Evolutionary conservation across 2,797 vertebrate species (phyloP), one percentile per base, ranked within the genome.

Genomic region (Fratercula arctica): DNA sequence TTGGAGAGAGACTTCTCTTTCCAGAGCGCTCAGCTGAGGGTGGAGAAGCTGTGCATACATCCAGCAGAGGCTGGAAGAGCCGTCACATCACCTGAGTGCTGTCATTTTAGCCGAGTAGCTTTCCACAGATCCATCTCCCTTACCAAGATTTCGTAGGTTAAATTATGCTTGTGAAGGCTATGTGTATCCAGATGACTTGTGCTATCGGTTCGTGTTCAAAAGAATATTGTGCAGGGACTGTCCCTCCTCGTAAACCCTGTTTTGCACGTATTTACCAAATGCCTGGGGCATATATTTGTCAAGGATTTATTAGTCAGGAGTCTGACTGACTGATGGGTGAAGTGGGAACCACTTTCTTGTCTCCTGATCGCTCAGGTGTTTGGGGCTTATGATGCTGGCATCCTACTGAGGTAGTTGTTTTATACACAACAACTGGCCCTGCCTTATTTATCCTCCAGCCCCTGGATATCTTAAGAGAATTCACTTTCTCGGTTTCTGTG

Each of bases 101-200:
- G 41, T 77, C 18, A 26, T 48, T 93, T 70, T 64, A 67, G n/a
- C 35, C 28, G 31, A 35, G 33, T 45, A 24, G 20, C 19, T 19
- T 78, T 89, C 48, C 51, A 67, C 11, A 45, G 59, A 59, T 66
- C 23, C 10, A 6, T 31, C 63, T 90, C 21, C 13, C 5, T 37
- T n/a, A 13, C 23, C 1, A 15, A 18, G 28, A 23, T 76, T 61
- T 35, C 25, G 1, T 5, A 19, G 41, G 10, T 61, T 59, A 13
- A 11, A 17, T 50, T 59, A 16, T 1, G 18, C 14, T 39, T 2
- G 2, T 13, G 26, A 61, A 72, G 31, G n/a, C 29, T 33, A 4
- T 2, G 3, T 0, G 2, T n/a, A 33, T n/a, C n/a, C 66, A 16
- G n/a, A 6, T 64, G 54, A 51, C 39, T 75, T 26, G 15, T 0